Evolutionary conservation across 92 coral and sea anemone genomes (phyloP), one percentile per base, ranked within the genome.

Genomic region (Zoanthus gigantus): DNA sequence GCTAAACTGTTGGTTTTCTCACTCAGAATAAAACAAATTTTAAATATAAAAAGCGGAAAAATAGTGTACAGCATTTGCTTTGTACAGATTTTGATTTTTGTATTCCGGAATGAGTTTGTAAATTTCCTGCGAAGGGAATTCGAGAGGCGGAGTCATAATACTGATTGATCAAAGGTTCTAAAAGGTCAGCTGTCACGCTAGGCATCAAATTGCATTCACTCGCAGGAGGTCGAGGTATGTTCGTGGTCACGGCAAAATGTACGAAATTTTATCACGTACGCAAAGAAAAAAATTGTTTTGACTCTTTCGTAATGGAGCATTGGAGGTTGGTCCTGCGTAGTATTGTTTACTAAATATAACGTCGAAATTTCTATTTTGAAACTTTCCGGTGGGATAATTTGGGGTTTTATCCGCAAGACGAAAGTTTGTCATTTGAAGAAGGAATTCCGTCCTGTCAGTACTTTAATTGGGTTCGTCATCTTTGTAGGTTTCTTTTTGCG

Each of bases 251-350:
- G 61, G 42, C 42, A 46, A 68, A 73, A 81, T 81, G 60, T 65
- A 81, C 85, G 29, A 63, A 46, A 81, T 81, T 9, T 67, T 81
- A 81, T 81, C 85, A 81, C 85, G 85, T 81, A 81, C 85, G 29
- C 31, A 46, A 32, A 5, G 37, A 53, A 46, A 50, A 23, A 60
- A 34, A 11, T 18, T 65, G 56, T 7, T 3, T 42, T 58, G 15
- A 31, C 57, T 13, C 68, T 45, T 80, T 50, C 23, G 23, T 42
- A 61, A 50, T 63, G 15, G 57, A 47, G 16, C 57, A n/a, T 30
- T n/a, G 74, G 3, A 1, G 29, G 53, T 28, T 11, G 75, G 2
- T 31, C 44, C 37, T 79, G 85, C 85, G 0, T 17, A 37, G n/a
- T 5, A 37, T 5, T 29, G 45, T 50, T 45, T 13, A 47, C 46